phyloP scores from a whole-genome alignment of 2,113 vertebrate species.

The Lasiurus borealis region DNA sequence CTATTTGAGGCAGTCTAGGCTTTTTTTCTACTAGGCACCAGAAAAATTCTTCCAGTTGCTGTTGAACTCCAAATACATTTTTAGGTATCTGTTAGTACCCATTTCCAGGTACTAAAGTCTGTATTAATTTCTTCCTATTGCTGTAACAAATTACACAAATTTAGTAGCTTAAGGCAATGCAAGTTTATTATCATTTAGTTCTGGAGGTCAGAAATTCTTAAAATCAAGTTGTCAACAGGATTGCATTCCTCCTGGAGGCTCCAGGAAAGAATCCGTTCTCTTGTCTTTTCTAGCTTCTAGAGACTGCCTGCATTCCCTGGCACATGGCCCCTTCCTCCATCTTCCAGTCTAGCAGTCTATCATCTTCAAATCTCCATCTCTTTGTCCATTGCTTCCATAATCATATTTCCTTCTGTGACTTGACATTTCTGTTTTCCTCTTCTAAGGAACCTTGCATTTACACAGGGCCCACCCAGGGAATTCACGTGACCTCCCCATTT shows the following conservation, averaged over 20 bases:
- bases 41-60: not conserved
- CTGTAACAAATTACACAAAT: not conserved
- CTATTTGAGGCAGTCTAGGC: not conserved
- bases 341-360: not conserved
- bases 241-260: not conserved
- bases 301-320: not conserved
- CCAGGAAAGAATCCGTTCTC: not conserved
- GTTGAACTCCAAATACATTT: not conserved
- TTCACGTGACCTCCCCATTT: not conserved
- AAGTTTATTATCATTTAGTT: not conserved
- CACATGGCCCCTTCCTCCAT: not conserved
- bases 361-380: not conserved
- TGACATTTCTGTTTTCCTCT: not conserved
- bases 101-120: not conserved
- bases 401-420: not conserved
- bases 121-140: not conserved
- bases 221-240: not conserved
- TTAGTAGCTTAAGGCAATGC: not conserved
- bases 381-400: not conserved
- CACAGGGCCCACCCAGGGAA: not conserved
- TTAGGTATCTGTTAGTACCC: not conserved
- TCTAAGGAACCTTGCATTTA: not conserved
- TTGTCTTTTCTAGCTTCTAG: not conserved
- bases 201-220: not conserved
- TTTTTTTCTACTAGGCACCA: not conserved